Conservation (phyloP, 2,113 vertebrate genomes). For the Eptesicus fuscus region DNA sequence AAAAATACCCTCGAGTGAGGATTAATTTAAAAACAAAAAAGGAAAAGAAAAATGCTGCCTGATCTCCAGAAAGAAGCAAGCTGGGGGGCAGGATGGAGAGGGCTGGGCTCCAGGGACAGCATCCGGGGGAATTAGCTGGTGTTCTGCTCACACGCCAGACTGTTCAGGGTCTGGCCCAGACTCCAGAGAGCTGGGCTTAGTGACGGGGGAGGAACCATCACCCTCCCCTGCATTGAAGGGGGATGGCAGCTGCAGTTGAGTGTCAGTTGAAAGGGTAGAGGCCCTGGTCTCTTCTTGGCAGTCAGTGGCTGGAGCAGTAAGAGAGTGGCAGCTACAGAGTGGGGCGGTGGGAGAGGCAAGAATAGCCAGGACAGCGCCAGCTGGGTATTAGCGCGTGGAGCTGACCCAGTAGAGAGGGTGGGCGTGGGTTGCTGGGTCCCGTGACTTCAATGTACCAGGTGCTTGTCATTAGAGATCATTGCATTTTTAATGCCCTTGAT, state of each 20-base stretch:
- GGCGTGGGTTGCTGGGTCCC: not conserved
- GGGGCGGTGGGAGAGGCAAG: not conserved
- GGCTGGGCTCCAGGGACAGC: not conserved
- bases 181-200: not conserved
- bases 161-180: not conserved
- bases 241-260: not conserved
- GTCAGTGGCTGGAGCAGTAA: not conserved
- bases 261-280: not conserved
- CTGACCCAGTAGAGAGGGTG: not conserved
- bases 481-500: not conserved
- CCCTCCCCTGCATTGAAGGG: not conserved
- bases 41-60: not conserved
- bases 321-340: not conserved
- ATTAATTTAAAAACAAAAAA: too few relatives aligned
- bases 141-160: not conserved
- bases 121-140: too few relatives aligned
- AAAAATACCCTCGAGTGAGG: too few relatives aligned
- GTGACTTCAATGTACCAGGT: not conserved
- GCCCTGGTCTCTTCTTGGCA: not conserved
- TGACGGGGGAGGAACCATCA: not conserved
- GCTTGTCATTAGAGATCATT: not conserved
- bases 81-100: not conserved
- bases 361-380: not conserved
- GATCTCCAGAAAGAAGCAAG: not conserved
- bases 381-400: not conserved